Base-by-base conservation (phyloP, 1,140 invertebrate genomes). In the Spodoptera litura region DNA sequence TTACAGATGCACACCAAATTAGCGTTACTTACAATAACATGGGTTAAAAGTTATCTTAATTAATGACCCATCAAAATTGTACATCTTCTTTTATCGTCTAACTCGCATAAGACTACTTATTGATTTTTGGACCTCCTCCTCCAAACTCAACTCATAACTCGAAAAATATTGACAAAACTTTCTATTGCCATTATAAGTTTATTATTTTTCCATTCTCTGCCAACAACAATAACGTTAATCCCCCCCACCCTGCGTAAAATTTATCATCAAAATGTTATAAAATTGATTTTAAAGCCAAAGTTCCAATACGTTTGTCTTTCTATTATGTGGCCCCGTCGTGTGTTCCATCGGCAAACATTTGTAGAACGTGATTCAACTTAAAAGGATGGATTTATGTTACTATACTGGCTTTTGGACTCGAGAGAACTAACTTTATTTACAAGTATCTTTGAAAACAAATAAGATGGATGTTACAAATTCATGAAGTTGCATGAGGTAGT, bases 311-410 rank as follows among this genome's bases (percentile, higher is more conserved):
- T 89, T 85, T 91, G 86, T 87, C 86, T 85, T 87, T 85, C 85
- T 87, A 91, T 91, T 88, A 91, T 79, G 79, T 76, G 72, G 75
- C 81, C 85, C 84, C 78, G 78, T 82, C 85, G 85, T 86, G 84
- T 85, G 85, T 87, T 85, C 78, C 79, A 83, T 81, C 81, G 75
- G 84, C 84, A 89, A 91, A 91, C 84, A 90, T 91, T 91, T 91
- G 89, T 83, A 78, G 88, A 91, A 91, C 89, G 89, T 91, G 89
- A 88, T 90, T 85, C 81, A 85, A 90, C 85, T 88, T 83, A 84
- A 85, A 86, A 88, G 82, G 83, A 86, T 80, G 87, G 86, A 87
- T 89, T 91, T 89, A 88, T 85, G 84, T 87, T 86, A 85, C 85
- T 78, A 78, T 80, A 74, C 70, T 78, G 83, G 75, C 77, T 81